These are phyloP conservation scores for Aplidium turbinatum DNA, from an alignment of 23 tunicate genomes.

Conservation along the genomic window DNA sequence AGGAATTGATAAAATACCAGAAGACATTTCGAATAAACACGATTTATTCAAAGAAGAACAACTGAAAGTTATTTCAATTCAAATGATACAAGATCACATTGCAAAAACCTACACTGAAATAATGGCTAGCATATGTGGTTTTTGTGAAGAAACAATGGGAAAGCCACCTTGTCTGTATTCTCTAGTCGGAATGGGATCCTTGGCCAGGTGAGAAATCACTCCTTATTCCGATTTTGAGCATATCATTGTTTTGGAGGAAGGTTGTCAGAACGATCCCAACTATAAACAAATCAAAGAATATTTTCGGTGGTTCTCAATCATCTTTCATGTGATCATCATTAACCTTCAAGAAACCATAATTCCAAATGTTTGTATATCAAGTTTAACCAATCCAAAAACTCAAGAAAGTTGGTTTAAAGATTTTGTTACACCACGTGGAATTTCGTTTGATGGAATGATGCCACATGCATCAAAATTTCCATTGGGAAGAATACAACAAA, in stretches of 20 bases:
- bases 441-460: no score
- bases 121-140: neutral
- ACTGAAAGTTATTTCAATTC: neutral
- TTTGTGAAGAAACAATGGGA: constrained; percentile 28
- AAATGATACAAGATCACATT: neutral
- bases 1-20: neutral
- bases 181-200: constrained; percentile 29
- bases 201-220: constrained; percentile 25
- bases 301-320: constrained; percentile 39
- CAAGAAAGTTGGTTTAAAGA: no score
- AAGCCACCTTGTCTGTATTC: constrained; percentile 38
- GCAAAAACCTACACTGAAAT: constrained; percentile 14
- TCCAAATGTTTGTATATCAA: no score
- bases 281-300: constrained; percentile 10
- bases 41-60: neutral
- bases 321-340: constrained; percentile 23
- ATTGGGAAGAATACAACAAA: neutral
- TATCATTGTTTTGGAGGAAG: constrained; percentile 20
- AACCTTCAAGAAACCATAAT: constrained; percentile 19
- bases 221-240: constrained; percentile 21
- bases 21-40: no score
- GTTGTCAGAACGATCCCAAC: constrained; percentile 18
- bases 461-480: constrained; percentile 4
- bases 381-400: no score
- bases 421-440: no score